Conservation (phyloP, 2,888 invertebrate species). For the Hanleya hanleyi region DNA sequence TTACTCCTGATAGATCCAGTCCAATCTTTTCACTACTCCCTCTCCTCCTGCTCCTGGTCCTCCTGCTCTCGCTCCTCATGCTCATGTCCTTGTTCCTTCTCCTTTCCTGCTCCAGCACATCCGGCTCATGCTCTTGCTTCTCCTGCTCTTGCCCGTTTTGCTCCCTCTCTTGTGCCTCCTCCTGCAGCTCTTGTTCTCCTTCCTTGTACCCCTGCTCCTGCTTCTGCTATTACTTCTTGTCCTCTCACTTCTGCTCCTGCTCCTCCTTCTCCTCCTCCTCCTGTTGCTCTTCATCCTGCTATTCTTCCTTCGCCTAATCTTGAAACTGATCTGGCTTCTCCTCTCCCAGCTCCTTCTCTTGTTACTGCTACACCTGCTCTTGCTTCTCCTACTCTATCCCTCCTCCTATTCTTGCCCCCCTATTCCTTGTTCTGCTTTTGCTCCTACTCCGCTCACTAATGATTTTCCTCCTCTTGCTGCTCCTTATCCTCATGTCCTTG, state of each 20-base stretch:
- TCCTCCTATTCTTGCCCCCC: no score
- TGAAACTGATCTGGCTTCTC: neutral
- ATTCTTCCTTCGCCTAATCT: neutral
- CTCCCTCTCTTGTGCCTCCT: neutral
- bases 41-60: neutral
- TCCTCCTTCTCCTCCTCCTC: neutral
- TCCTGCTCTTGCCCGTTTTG: neutral
- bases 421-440: neutral
- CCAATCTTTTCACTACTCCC: no score
- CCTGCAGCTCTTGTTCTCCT: neutral
- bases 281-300: neutral
- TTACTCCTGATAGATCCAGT: no score
- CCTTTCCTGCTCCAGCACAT: neutral
- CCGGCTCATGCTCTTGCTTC: neutral
- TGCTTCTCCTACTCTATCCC: conserved; percentile 2
- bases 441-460: neutral
- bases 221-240: neutral
- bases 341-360: neutral
- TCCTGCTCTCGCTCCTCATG: neutral
- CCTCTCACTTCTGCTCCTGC: neutral
- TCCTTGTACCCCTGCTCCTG: neutral
- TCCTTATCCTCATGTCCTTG: neutral
- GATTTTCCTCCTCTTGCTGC: neutral
- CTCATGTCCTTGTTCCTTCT: neutral
- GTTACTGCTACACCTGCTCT: conserved; percentile 1